phyloP scores from a whole-genome alignment of 2,888 invertebrate species.

The Bimastos eiseni region DNA sequence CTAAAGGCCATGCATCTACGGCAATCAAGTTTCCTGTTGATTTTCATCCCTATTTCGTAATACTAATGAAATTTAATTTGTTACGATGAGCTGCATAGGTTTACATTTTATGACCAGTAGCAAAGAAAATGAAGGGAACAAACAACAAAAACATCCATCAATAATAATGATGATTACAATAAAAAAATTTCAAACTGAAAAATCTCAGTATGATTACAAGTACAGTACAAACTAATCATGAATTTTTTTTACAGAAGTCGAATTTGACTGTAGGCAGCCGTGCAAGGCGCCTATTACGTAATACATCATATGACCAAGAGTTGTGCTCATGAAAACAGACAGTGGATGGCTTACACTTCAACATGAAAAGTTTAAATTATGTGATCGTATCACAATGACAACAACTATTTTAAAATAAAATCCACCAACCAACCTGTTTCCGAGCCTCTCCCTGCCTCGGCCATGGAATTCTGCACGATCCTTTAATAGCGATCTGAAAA shows the following conservation, averaged over 20 bases:
- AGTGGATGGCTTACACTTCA: no score
- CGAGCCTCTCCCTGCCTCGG: background rate
- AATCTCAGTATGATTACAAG: no score
- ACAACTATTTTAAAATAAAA: background rate
- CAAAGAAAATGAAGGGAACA: background rate
- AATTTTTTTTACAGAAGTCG: no score
- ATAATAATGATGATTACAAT: no score
- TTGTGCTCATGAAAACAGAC: no score
- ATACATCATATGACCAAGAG: no score
- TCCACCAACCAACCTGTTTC: slow-evolving; percentile 2
- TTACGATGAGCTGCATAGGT: no score
- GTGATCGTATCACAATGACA: background rate
- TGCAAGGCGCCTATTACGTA: no score
- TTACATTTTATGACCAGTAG: background rate
- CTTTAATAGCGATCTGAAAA: background rate
- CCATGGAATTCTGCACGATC: background rate
- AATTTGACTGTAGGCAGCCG: no score
- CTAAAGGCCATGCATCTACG: no score
- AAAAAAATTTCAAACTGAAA: no score
- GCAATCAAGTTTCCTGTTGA: background rate
- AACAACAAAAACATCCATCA: background rate
- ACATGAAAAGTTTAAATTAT: background rate
- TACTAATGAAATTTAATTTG: background rate
- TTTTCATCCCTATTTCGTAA: background rate
- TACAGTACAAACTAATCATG: no score